Evolutionary conservation across 2,113 vertebrate genomes (phyloP), one percentile per base, ranked within the genome.

Genomic region (Nettapus auritus): DNA sequence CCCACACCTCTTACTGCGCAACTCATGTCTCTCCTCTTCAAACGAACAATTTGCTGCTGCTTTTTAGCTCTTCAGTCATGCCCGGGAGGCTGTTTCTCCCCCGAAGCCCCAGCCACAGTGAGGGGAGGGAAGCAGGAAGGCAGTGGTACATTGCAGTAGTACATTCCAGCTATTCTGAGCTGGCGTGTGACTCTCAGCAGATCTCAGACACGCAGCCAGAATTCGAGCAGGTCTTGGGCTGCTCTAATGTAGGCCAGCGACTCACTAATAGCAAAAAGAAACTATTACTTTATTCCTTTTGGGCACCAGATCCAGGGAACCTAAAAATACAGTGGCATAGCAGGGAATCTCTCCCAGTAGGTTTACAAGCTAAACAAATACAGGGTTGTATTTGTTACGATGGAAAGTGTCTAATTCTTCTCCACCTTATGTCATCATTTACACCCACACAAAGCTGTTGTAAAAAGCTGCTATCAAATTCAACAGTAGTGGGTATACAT

Each of bases 111-210:
- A 2, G 52, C 23, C n/a, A 6, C 9, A 34, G 56, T 73, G 5
- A 3, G 36, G 63, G 55, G 38, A 73, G 19, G 26, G 25, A 16
- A 77, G 59, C 9, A 36, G 59, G 62, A 42, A 69, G 66, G 84
- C 40, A 53, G 23, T 3, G 57, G 42, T 13, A 44, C 86, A 92
- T 94, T 96, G 89, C 94, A 89, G 89, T 48, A 48, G 46, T 48
- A 48, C 86, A 92, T 94, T 96, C 91, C 94, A 89, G 91, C 95
- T 97, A 96, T 87, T 93, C 91, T 85, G 74, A 95, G 94, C 95
- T 6, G 44, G 74, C 68, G 36, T 87, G 93, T 95, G 91, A 96
- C 89, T 92, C 91, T 94, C 91, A 96, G 94, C 89, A 93, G 95
- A 82, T 48, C 84, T 23, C 79, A 60, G 77, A 90, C 77, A 87